Conservation (phyloP, 2,888 invertebrate genomes). For the Desoria tigrina region DNA sequence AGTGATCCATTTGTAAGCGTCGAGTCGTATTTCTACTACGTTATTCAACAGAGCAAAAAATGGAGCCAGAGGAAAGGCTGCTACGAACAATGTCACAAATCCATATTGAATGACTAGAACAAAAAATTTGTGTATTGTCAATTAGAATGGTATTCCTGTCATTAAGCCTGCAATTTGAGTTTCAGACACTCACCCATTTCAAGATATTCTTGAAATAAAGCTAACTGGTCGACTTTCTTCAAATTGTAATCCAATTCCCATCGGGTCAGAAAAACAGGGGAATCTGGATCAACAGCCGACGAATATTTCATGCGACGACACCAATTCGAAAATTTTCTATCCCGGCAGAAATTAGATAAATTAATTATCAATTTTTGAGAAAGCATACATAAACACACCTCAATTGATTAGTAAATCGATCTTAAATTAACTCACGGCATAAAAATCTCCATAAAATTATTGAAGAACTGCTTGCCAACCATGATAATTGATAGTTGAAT, state of each 20-base stretch:
- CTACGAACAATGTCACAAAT: slow-evolving; percentile 94
- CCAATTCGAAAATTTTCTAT: slow-evolving; percentile 81
- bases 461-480: slow-evolving; percentile 92
- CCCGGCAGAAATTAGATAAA: slow-evolving; percentile 27
- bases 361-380: background rate
- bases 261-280: slow-evolving; percentile 55
- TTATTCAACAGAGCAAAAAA: slow-evolving; percentile 93
- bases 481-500: slow-evolving; percentile 90
- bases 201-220: slow-evolving; percentile 92
- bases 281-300: slow-evolving; percentile 41
- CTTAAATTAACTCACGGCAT: slow-evolving; percentile 69
- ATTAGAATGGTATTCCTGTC: background rate
- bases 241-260: slow-evolving; percentile 96
- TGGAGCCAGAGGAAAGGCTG: slow-evolving; percentile 94
- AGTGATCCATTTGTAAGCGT: slow-evolving; percentile 97
- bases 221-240: slow-evolving; percentile 82
- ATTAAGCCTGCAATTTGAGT: slow-evolving; percentile 6
- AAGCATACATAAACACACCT: background rate
- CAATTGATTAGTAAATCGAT: background rate
- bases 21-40: slow-evolving; percentile 88
- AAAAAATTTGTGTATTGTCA: background rate
- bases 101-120: slow-evolving; percentile 89
- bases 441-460: slow-evolving; percentile 86
- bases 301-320: slow-evolving; percentile 76
- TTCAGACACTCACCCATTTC: slow-evolving; percentile 99